Conservation (phyloP, 2,113 vertebrate genomes). For the Elephas maximus region DNA sequence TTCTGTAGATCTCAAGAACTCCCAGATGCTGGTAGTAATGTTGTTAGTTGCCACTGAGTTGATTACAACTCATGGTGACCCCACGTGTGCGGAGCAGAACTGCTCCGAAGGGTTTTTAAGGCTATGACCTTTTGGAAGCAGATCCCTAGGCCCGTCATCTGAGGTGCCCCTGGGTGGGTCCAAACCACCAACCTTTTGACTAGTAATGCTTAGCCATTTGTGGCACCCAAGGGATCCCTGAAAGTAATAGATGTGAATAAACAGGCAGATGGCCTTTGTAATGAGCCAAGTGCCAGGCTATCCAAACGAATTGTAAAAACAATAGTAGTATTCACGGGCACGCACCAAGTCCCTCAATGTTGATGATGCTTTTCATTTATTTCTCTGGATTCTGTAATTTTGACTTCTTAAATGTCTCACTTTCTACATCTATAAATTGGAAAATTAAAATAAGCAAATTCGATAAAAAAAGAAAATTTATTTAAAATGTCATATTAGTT, state of each 20-base stretch:
- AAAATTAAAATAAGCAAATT: background rate
- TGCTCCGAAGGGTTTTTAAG: too few relatives aligned
- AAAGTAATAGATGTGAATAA: background rate
- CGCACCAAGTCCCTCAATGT: background rate
- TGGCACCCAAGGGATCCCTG: too few relatives aligned
- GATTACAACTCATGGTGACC: too few relatives aligned
- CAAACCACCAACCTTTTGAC: too few relatives aligned
- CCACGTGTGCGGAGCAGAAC: too few relatives aligned
- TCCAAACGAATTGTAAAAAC: background rate
- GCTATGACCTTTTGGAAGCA: too few relatives aligned
- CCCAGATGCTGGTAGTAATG: background rate
- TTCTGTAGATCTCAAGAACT: background rate
- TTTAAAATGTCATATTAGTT: too few relatives aligned
- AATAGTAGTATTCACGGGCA: background rate
- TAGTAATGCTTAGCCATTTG: too few relatives aligned
- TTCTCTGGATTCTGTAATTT: background rate
- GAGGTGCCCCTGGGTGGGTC: too few relatives aligned
- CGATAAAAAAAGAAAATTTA: too few relatives aligned
- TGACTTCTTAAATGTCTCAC: conserved; percentile 6
- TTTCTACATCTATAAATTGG: background rate
- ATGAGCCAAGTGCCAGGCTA: fast-evolving
- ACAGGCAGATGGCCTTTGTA: background rate
- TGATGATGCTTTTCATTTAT: background rate
- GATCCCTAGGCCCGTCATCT: too few relatives aligned
- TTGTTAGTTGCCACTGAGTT: too few relatives aligned